Conservation (phyloP, 2,888 invertebrate species). For the Agriopis marginaria region DNA sequence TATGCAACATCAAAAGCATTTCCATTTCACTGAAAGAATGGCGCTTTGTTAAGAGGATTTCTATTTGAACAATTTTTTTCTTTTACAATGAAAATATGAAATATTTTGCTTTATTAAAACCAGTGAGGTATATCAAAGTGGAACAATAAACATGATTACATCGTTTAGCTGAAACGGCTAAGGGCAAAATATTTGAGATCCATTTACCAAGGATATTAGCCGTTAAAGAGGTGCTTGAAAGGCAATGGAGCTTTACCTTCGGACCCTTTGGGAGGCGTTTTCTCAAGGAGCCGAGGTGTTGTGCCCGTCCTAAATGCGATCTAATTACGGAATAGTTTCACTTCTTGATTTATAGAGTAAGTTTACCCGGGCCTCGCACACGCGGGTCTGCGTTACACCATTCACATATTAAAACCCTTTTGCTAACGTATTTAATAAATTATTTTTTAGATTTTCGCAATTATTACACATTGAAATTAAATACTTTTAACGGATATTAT, state of each 20-base stretch:
- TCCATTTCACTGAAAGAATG: slow-evolving; percentile 69
- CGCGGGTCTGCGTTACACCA: slow-evolving; percentile 69
- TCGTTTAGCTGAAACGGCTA: slow-evolving; percentile 73
- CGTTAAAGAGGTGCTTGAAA: slow-evolving; percentile 85
- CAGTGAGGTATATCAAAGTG: slow-evolving; percentile 6
- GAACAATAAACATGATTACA: slow-evolving; percentile 77
- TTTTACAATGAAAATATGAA: slow-evolving; percentile 13
- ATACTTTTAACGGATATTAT: no score
- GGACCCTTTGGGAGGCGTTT: slow-evolving; percentile 79
- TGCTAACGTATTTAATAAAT: slow-evolving; percentile 1
- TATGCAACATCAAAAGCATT: slow-evolving; percentile 84
- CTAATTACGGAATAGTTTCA: slow-evolving; percentile 87
- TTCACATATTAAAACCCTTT: slow-evolving; percentile 76
- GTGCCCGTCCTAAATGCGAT: slow-evolving; percentile 84
- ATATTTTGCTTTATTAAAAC: slow-evolving; percentile 23
- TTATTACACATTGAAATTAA: no score
- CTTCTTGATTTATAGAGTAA: slow-evolving; percentile 87
- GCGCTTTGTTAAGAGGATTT: slow-evolving; percentile 80
- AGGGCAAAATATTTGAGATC: slow-evolving; percentile 81
- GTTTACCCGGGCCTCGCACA: slow-evolving; percentile 74
- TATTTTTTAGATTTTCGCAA: no score
- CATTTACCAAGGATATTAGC: slow-evolving; percentile 84
- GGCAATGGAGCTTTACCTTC: slow-evolving; percentile 79
- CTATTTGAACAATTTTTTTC: slow-evolving; percentile 53
- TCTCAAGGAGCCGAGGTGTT: slow-evolving; percentile 82